Evolutionary conservation across 2,113 vertebrate species (phyloP), one percentile per base, ranked within the genome.

Genomic region (pig (Sus scrofa)): DNA sequence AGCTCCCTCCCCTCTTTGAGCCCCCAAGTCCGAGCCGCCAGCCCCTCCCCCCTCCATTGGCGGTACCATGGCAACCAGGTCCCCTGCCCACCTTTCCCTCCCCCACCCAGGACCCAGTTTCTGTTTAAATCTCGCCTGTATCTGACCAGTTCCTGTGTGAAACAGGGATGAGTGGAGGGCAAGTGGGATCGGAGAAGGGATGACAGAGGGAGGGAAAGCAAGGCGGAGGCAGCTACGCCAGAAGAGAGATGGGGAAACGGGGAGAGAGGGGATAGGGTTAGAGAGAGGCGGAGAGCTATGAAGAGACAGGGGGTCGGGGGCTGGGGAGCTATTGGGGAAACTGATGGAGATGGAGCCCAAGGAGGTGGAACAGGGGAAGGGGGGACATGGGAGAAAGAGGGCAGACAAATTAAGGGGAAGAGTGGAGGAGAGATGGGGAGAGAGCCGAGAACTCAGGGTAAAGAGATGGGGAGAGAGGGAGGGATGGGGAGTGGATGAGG

Each of bases 111-210:
- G 97, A 96, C n/a, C 52, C 50, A 12, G 50, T 96, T 93, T 93
- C 97, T 68, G 92, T 92, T 96, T 95, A 75, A 95, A 37, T 97
- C 77, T 86, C 2, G 2, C 54, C 92, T 65, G 63, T 39, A 56
- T 79, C 83, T 85, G 68, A 65, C 52, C 86, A 71, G 87, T 91
- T 74, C 74, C 92, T 60, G 78, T 2, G 2, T n/a, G 74, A 86
- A 79, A 86, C 93, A 74, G 95, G 96, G 91, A 91, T 87, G 92
- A 90, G 70, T 70, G 5, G 74, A 92, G 96, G 97, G 95, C 94
- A 97, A 97, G 97, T 96, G 97, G 91, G 85, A 34, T 15, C 52
- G 83, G 94, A 26, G 10, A 84, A 74, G 77, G 87, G 84, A 54
- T 86, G 93, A 90, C 12, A 37, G 75, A 30, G 83, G 26, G 18